Percentiles rank a stretch among this genome's conserved stretches.
phyloP scores from a whole-genome alignment of 2,797 vertebrate species.

The Myripristis jacobus region DNA sequence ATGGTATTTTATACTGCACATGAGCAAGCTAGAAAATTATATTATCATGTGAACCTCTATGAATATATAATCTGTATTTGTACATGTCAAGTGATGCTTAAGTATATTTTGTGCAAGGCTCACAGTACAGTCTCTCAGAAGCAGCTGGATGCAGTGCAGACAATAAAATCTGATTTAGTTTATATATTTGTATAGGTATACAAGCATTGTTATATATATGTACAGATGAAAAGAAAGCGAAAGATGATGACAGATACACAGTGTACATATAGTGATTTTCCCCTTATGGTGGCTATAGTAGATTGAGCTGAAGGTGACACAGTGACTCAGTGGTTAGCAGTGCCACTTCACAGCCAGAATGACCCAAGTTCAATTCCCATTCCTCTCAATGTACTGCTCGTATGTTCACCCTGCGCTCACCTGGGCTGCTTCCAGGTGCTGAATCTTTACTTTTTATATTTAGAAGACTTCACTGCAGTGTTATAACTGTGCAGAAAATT shows the following conservation, averaged over 20 bases:
- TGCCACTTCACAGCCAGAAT: too few relatives aligned
- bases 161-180: too few relatives aligned
- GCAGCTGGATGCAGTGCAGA: too few relatives aligned
- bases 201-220: not conserved
- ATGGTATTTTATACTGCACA: slow-evolving; percentile 40
- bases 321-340: too few relatives aligned
- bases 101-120: not conserved
- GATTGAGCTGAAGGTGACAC: too few relatives aligned
- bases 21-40: slow-evolving; percentile 20
- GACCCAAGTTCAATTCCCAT: too few relatives aligned
- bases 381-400: too few relatives aligned
- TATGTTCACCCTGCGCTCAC: too few relatives aligned
- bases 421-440: not conserved
- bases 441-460: not conserved
- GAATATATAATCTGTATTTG: not conserved
- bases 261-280: not conserved
- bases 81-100: too few relatives aligned
- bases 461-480: not conserved
- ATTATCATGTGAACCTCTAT: not conserved
- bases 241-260: not conserved
- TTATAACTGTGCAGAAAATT: not conserved
- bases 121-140: not conserved
- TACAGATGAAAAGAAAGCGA: not conserved
- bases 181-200: too few relatives aligned
- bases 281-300: not conserved